Conservation (phyloP, 2,888 invertebrate species). For the Polyommatus iphigenia region DNA sequence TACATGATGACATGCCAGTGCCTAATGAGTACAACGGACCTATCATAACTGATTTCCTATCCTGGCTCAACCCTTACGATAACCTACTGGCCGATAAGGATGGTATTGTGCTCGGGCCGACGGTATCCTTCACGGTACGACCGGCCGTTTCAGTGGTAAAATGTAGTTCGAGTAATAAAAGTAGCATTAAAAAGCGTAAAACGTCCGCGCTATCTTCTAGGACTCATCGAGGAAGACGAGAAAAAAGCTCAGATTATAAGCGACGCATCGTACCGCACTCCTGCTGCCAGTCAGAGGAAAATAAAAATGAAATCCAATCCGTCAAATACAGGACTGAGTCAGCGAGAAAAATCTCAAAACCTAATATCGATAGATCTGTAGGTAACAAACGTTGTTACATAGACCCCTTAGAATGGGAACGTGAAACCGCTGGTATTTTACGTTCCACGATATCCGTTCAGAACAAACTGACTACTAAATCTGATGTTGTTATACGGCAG, state of each 20-base stretch:
- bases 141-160: conserved; percentile 73
- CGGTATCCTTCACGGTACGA: conserved; percentile 72
- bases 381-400: conserved; percentile 79
- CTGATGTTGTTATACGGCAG: conserved; percentile 57
- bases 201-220: conserved; percentile 74
- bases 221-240: conserved; percentile 69
- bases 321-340: conserved; percentile 71
- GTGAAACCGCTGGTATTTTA: conserved; percentile 78
- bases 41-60: conserved; percentile 84
- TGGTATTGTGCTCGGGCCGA: conserved; percentile 59
- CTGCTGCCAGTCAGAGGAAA: conserved; percentile 65
- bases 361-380: conserved; percentile 70
- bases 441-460: conserved; percentile 72
- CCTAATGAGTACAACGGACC: conserved; percentile 82
- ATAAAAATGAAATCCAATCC: conserved; percentile 48
- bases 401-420: conserved; percentile 77
- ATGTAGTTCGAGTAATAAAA: conserved; percentile 64
- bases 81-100: conserved; percentile 63
- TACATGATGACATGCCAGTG: conserved; percentile 57
- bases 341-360: conserved; percentile 64
- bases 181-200: conserved; percentile 73
- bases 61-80: conserved; percentile 82
- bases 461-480: conserved; percentile 58
- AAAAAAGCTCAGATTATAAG: conserved; percentile 70
- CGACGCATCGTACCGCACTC: conserved; percentile 67